Evolutionary conservation across 1,140 invertebrate genomes (phyloP), one percentile per base, ranked within the genome.

Genomic region (Aphis craccivora): DNA sequence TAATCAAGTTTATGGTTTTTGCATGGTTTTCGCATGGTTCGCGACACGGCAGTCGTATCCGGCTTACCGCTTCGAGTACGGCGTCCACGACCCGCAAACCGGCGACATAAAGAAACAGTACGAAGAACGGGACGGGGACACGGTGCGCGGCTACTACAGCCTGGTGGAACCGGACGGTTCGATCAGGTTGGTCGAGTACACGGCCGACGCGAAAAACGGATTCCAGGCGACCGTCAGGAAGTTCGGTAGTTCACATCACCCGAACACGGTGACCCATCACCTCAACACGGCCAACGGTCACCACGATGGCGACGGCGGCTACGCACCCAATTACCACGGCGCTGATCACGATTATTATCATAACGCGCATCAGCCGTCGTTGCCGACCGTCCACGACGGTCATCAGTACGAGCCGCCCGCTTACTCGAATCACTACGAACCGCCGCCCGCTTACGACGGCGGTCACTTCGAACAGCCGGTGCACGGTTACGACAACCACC

Each of bases 101-200:
- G 95, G 95, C 37, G 95, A 95, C 91, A 94, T 95, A 90, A 95
- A 95, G 55, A 94, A 94, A 76, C 95, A 95, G 94, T 95, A 94
- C 94, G 95, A 95, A 91, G 93, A 94, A 90, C 93, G 94, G 14
- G 94, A 94, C 76, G 94, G 94, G n/a, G 94, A 94, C 81, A 93
- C 93, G 18, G 94, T 94, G 40, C 67, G 93, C 30, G 94, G 94
- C 86, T 93, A 87, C 45, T 94, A 94, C 93, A 94, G 92, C 37
- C 87, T 94, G 9, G 90, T 94, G n/a, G 94, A 95, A 30, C 94
- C 95, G 8, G 95, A 95, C 90, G 95, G 95, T 53, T 94, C 94
- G 14, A 94, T 94, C 14, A 93, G 95, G 51, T 94, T 94, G 67
- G 95, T 95, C 1, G 94, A 94, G 30, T 95, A 95, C 93, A 94